Evolutionary conservation across 2,888 invertebrate species (phyloP).

Genomic region (Chouioia cunea): DNA sequence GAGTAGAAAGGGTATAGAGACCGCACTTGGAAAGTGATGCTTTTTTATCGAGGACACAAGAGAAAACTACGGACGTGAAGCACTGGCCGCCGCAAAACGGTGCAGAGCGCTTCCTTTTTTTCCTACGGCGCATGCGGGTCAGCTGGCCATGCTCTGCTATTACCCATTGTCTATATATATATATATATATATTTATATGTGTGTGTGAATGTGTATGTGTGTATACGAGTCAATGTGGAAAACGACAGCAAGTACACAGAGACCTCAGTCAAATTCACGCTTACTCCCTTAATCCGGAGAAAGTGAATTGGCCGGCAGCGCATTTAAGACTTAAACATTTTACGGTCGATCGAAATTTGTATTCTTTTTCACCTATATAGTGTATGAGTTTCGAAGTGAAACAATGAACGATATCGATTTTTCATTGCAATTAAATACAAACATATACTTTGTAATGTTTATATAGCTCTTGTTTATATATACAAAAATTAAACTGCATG

Average conservation of each 20-base stretch:
- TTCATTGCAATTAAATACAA: too few species aligned
- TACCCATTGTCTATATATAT: too few species aligned
- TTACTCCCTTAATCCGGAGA: conserved; percentile 39
- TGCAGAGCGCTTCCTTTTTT: conserved; percentile 35
- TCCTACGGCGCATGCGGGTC: conserved; percentile 63
- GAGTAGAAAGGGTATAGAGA: conserved; percentile 29
- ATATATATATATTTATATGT: too few species aligned
- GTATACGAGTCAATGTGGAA: too few species aligned
- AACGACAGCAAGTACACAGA: too few species aligned
- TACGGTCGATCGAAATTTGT: conserved; percentile 30
- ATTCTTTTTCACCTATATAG: too few species aligned
- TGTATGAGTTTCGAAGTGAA: too few species aligned
- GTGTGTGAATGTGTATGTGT: too few species aligned
- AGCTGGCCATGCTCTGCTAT: neutral
- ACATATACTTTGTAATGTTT: too few species aligned
- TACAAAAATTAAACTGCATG: neutral
- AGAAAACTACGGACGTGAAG: conserved; percentile 52
- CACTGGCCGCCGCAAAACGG: conserved; percentile 15
- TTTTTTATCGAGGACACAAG: conserved; percentile 55
- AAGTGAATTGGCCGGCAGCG: conserved; percentile 41
- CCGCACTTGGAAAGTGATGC: conserved; percentile 60
- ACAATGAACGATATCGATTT: too few species aligned
- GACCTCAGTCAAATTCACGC: conserved; percentile 33
- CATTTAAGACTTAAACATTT: conserved; percentile 25
- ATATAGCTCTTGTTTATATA: too few species aligned